phyloP scores from a whole-genome alignment of 2,888 invertebrate species.

The Hetaerina titia region DNA sequence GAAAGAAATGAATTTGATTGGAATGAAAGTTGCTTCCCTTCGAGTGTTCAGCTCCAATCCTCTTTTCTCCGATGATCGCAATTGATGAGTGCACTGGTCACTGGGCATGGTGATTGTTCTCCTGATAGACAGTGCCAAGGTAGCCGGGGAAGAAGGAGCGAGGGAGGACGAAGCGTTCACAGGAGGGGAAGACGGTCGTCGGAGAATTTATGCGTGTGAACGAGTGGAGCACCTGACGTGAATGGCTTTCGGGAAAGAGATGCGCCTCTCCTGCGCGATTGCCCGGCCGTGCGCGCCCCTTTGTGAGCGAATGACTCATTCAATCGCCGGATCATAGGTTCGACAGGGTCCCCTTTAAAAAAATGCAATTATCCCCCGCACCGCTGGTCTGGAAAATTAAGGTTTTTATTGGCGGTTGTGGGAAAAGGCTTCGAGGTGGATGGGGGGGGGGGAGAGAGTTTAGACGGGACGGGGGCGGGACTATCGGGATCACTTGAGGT shows the following conservation, averaged over 20 bases:
- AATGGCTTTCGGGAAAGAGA: not conserved
- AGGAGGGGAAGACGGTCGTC: not conserved
- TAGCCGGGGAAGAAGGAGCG: no score
- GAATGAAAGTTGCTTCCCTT: no score
- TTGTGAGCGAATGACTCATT: not conserved
- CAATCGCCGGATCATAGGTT: not conserved
- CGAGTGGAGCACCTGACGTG: not conserved
- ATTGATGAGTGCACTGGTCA: no score
- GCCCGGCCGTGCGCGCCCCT: not conserved
- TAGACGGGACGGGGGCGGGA: not conserved
- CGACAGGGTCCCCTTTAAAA: not conserved
- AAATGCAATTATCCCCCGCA: not conserved
- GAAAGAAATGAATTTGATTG: no score
- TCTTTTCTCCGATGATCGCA: no score
- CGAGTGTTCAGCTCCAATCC: no score
- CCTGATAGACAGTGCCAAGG: no score
- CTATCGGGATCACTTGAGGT: not conserved
- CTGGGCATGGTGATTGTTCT: no score
- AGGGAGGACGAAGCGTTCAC: no score
- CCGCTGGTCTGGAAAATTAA: slow-evolving; percentile 11
- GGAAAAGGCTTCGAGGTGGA: not conserved
- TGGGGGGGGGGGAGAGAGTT: not conserved
- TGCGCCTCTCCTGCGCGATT: not conserved
- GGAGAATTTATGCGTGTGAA: not conserved
- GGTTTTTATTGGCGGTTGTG: slow-evolving; percentile 14